Percentiles rank a stretch among this genome's conserved stretches.
phyloP scores from a whole-genome alignment of 1,140 invertebrate genomes.

The Potamilus streckersoni region DNA sequence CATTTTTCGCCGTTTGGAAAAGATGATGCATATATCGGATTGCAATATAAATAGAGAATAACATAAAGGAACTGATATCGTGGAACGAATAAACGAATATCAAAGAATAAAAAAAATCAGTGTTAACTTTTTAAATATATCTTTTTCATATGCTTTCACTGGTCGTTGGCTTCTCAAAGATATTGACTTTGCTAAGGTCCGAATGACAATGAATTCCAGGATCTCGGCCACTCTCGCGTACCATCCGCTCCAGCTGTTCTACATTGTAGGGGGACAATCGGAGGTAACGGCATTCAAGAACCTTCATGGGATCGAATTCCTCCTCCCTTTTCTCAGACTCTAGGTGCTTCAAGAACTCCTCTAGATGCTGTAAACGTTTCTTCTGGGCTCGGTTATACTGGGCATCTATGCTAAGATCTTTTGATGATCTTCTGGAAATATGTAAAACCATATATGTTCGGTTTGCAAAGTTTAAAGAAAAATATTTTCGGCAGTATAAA shows the following conservation, averaged over 20 bases:
- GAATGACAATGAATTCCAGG: slow-evolving; percentile 44
- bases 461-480: too few relatives aligned
- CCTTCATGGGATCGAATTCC: slow-evolving; percentile 12
- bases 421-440: too few relatives aligned
- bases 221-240: slow-evolving; percentile 36
- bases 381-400: slow-evolving; percentile 15
- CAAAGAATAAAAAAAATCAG: too few relatives aligned
- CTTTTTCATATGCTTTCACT: too few relatives aligned
- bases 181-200: slow-evolving; percentile 36
- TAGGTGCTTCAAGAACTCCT: slow-evolving; percentile 23
- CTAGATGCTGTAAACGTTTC: slow-evolving; percentile 29
- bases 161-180: slow-evolving; percentile 12
- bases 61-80: too few relatives aligned
- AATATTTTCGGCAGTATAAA: too few relatives aligned
- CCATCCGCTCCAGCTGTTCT: slow-evolving; percentile 38
- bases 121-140: too few relatives aligned
- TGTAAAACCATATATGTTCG: too few relatives aligned
- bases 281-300: slow-evolving; percentile 47
- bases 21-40: too few relatives aligned
- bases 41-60: too few relatives aligned
- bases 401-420: background rate
- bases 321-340: slow-evolving; percentile 4
- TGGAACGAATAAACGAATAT: too few relatives aligned
- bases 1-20: too few relatives aligned
- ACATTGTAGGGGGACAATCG: slow-evolving; percentile 45